Evolutionary conservation across 2,797 vertebrate species (phyloP), one percentile per base, ranked within the genome.

Genomic region (Platyrinchus mystaceus): DNA sequence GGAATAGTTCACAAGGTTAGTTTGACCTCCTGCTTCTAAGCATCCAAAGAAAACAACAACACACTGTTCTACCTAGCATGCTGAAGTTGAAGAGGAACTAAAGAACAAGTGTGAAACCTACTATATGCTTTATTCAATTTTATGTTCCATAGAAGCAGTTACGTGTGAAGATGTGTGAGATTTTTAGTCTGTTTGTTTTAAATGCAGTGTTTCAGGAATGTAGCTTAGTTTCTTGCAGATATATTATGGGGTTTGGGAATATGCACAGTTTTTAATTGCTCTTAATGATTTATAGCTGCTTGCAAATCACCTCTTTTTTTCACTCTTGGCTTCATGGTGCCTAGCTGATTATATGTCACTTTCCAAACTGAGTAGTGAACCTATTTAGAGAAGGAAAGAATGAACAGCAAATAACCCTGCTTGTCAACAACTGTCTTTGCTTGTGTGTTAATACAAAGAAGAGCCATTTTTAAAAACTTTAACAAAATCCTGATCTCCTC

Each of bases 1-100:
- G 84, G 84, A 93, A 80, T 28, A 87, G n/a, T 81, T 93, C 64
- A 68, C 41, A 43, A 93, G 49, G 69, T 87, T 93, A 47, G 12
- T 80, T 80, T 81, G 64, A 92, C 82, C 58, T 89, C 12, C 64
- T 58, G 44, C 39, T 94, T 49, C 16, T 64, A 71, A 70, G n/a
- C n/a, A 60, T 85, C 84, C 89, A 91, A 92, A 68, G 53, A 89
- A 92, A 92, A 79, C 50, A 79, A 30, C 22, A 85, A 18, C 8
- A 21, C n/a, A 23, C 23, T 75, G 28, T 49, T 86, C 55, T 79
- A 52, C 58, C 28, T 32, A 64, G 9, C 7, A 39, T 12, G 3
- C 19, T 81, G 36, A 87, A 85, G 49, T 3, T 50, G 27, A 59
- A 66, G 39, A 89, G 87, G 85, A 87, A 68, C n/a, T 68, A 32